A percentile compares a stretch with the other conserved stretches of the same genome.
These are phyloP conservation scores for Pseudorectes ferrugineus DNA, from an alignment of 2,113 vertebrate species.

Conservation along the genomic window DNA sequence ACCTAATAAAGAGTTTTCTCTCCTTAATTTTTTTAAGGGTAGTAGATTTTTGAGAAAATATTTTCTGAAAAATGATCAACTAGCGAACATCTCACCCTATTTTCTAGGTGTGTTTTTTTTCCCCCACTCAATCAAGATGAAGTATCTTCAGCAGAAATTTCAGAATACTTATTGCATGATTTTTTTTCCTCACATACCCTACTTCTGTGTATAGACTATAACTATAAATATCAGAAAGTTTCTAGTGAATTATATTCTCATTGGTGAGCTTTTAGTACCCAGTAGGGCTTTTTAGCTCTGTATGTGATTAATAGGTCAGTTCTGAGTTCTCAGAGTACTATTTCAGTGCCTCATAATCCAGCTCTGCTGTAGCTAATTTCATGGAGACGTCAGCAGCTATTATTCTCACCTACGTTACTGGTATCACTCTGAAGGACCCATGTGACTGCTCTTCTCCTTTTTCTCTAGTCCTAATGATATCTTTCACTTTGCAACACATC, in stretches of 20 bases:
- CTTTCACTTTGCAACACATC: neutral
- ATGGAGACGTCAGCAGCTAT: constrained; percentile 33
- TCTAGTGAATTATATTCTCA: neutral
- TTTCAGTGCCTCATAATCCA: constrained; percentile 37
- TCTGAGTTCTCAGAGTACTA: constrained; percentile 34
- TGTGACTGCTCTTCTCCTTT: neutral
- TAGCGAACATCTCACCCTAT: neutral
- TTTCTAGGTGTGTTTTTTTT: neutral
- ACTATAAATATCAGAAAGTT: neutral
- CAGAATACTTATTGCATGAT: neutral
- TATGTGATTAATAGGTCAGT: constrained; percentile 30
- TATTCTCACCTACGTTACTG: neutral
- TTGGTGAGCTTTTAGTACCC: neutral
- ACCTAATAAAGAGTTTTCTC: neutral
- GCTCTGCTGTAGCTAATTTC: constrained; percentile 25
- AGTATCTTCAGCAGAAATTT: neutral
- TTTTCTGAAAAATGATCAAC: neutral
- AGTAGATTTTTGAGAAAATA: neutral
- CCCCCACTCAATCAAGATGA: neutral
- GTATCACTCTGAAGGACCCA: neutral
- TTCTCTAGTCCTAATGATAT: neutral
- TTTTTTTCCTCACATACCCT: neutral
- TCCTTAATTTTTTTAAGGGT: neutral
- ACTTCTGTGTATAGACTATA: neutral
- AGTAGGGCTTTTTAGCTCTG: neutral